These are phyloP conservation scores for Hylaea fasciaria DNA, from an alignment of 2,888 invertebrate genomes.

Conservation along the genomic window DNA sequence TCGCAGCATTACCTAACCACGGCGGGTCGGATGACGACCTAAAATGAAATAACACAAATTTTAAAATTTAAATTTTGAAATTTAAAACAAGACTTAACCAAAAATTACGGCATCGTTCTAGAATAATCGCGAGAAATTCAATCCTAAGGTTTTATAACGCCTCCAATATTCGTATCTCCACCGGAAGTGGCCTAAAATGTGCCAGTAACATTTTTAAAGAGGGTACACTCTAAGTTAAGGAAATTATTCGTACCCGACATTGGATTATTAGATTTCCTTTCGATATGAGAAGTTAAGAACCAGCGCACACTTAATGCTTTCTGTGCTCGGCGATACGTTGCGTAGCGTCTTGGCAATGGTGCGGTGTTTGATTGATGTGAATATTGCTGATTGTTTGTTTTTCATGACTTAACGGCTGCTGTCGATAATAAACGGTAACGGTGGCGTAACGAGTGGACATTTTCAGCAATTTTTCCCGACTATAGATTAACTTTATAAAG, in stretches of 20 bases:
- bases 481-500: too few species aligned
- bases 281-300: slow-evolving; percentile 47
- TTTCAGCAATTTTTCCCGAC: too few species aligned
- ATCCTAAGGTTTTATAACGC: slow-evolving; percentile 20
- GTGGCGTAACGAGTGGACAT: too few species aligned
- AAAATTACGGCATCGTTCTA: background rate
- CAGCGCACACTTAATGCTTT: slow-evolving; percentile 1
- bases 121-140: slow-evolving; percentile 14
- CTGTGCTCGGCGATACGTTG: background rate
- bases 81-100: background rate
- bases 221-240: slow-evolving; percentile 52
- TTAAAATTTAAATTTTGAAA: too few species aligned
- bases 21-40: too few species aligned
- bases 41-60: too few species aligned
- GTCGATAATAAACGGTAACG: too few species aligned
- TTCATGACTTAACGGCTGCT: too few species aligned
- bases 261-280: slow-evolving; percentile 56
- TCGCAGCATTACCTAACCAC: too few species aligned
- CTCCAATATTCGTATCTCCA: slow-evolving; percentile 24
- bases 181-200: slow-evolving; percentile 28
- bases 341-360: too few species aligned
- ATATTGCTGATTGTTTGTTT: too few species aligned
- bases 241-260: slow-evolving; percentile 51
- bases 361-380: too few species aligned
- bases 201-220: slow-evolving; percentile 38